Percentiles rank a stretch among this genome's conserved stretches.
Conservation (phyloP, 2,797 vertebrate genomes). For the Sus cebifrons region DNA sequence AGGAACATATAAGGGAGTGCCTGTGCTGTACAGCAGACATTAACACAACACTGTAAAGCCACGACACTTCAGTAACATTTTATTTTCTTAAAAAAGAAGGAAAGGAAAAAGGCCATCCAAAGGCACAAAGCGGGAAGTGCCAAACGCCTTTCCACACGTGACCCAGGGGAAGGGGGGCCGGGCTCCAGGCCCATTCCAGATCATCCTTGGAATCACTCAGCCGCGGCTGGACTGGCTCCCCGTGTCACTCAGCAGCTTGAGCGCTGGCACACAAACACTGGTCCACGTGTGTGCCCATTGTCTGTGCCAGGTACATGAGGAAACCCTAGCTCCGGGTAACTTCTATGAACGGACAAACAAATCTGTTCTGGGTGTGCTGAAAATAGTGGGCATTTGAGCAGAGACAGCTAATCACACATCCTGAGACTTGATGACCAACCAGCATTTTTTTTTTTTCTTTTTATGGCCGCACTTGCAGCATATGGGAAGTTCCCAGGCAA, state of each 20-base stretch:
- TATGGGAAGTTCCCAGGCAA: too few species aligned
- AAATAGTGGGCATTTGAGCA: background rate
- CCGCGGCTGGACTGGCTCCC: background rate
- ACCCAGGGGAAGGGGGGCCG: background rate
- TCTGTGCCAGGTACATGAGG: background rate
- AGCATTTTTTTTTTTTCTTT: too few species aligned
- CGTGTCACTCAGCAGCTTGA: fast-evolving
- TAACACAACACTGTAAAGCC: too few species aligned
- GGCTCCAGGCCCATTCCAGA: fast-evolving
- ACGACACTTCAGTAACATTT: too few species aligned
- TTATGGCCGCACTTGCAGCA: too few species aligned
- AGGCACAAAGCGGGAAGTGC: background rate
- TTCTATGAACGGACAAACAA: background rate
- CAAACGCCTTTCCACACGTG: fast-evolving
- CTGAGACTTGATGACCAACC: background rate
- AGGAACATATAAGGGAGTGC: too few species aligned
- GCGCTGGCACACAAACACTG: fast-evolving
- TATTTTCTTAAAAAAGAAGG: too few species aligned
- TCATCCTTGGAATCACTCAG: fast-evolving
- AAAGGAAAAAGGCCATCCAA: background rate
- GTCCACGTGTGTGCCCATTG: fast-evolving
- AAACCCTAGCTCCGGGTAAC: background rate
- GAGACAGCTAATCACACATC: background rate
- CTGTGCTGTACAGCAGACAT: too few species aligned
- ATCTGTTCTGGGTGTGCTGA: background rate